Evolutionary conservation across 2,113 vertebrate genomes (phyloP), one percentile per base, ranked within the genome.

Genomic region (Thermophis baileyi): DNA sequence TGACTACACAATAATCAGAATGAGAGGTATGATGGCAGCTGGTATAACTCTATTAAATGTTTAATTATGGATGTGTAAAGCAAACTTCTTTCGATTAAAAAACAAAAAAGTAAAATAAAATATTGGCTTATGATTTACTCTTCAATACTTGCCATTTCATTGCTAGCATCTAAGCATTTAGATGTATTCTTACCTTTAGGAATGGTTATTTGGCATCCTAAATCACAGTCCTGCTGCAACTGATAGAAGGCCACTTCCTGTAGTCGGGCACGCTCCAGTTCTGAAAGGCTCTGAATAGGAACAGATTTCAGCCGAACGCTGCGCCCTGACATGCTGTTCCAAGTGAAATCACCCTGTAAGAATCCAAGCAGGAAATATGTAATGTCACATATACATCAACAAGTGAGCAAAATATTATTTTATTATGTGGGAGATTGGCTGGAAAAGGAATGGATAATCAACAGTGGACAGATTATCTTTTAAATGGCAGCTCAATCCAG

Each of bases 211-310:
- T 99, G 99, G 97, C 99, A 99, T 94, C 98, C 98, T 95, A 99
- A 97, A 97, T 99, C 98, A 90, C 98, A 98, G 97, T 99, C 99
- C 97, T 98, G 98, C 94, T 98, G 98, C 95, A 99, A 95, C 95
- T 99, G 98, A 97, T 97, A 98, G 97, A 98, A 98, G 96, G 99
- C 99, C 95, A 99, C 99, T 95, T 99, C 99, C 98, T 99, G 99
- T 47, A 99, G 98, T n/a, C 98, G 98, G 93, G 98, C 98, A 63
- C 99, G 97, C 97, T 99, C 99, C 98, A 99, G 96, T 97, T 99
- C 99, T 0, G 99, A 99, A 94, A 99, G 98, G 96, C 99, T 99
- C 94, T 99, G 99, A 93, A 99, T 98, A 22, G 98, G 98, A 94
- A 99, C 98, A 7, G 99, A 98, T 97, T 99, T 98, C 96, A 99